Evolutionary conservation across 2,888 invertebrate species (phyloP), one percentile per base, ranked within the genome.

Genomic region (Andrena bicolor): DNA sequence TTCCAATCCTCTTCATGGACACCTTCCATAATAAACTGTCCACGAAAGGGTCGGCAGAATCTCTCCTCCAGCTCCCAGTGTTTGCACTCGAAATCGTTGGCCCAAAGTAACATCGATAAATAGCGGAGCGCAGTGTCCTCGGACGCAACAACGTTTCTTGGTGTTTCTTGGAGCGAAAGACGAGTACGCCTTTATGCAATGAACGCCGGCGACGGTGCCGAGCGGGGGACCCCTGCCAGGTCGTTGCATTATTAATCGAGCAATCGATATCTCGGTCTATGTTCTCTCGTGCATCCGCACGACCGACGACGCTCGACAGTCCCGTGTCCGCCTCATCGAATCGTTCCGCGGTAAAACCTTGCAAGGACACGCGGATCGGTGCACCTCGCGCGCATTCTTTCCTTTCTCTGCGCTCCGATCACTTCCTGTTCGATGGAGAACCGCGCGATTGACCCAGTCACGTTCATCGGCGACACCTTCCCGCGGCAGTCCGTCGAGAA

Each of bases 241-340:
- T 78, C 86, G 84, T 87, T 92, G 89, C 90, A 92, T 92, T 92
- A 92, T 92, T 92, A 91, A 92, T 91, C 89, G 76, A 78, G 82
- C 87, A 88, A 92, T 92, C 92, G 92, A 92, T 92, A 91, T 90
- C 84, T 85, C 87, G 84, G 85, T 88, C 88, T 89, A 86, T 88
- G 89, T 85, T 65, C 76, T 56, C 56, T 56, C 69, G 77, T 76
- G 78, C 76, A 83, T 77, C 58, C 61, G 63, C 35, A 65, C 72
- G 49, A 41, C 48, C 23, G 26, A 66, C 63, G 77, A 13, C n/a
- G 60, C 10, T 28, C 23, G 70, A 35, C 66, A 63, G 75, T 63
- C 60, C 60, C 65, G 64, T 56, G 64, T 61, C 79, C 71, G 65
- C 56, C 70, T 64, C 71, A 41, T 68, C 69, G 69, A 71, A 74